Percentiles rank a stretch among this genome's conserved stretches.
Conservation (phyloP, 1,140 invertebrate genomes). For the Drosophila fuyamai region DNA sequence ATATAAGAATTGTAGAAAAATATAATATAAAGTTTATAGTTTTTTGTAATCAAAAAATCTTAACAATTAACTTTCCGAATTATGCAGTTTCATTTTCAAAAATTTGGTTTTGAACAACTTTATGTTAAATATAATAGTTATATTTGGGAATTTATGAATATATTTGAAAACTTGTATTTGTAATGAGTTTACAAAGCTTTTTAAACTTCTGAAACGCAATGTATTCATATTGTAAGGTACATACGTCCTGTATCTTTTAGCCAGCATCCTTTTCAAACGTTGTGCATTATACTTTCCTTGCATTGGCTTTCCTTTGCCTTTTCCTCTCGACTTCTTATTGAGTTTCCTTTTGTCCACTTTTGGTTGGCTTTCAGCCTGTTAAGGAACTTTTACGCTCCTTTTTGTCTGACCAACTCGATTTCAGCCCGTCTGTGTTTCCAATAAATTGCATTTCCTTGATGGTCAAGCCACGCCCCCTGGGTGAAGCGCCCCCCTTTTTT, state of each 20-base stretch:
- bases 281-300: constrained; percentile 12
- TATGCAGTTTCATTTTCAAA: too few species aligned
- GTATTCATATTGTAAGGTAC: not conserved
- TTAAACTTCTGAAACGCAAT: not conserved
- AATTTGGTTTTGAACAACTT: too few species aligned
- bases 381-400: constrained; percentile 74
- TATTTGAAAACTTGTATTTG: too few species aligned
- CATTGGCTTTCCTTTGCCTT: not conserved
- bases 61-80: too few species aligned
- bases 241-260: not conserved
- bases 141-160: too few species aligned
- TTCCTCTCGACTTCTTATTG: constrained; percentile 4
- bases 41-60: too few species aligned
- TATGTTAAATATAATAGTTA: too few species aligned
- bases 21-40: too few species aligned
- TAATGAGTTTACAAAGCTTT: not conserved
- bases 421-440: not conserved
- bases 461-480: constrained; percentile 42
- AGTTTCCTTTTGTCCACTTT: constrained; percentile 13
- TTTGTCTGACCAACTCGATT: constrained; percentile 28
- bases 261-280: constrained; percentile 6
- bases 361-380: constrained; percentile 55
- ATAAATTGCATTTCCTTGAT: constrained; percentile 77
- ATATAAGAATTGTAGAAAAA: too few species aligned
- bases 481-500: constrained; percentile 31